These are phyloP conservation scores for Neelides folsomi DNA, from an alignment of 2,888 invertebrate genomes.

Conservation along the genomic window DNA sequence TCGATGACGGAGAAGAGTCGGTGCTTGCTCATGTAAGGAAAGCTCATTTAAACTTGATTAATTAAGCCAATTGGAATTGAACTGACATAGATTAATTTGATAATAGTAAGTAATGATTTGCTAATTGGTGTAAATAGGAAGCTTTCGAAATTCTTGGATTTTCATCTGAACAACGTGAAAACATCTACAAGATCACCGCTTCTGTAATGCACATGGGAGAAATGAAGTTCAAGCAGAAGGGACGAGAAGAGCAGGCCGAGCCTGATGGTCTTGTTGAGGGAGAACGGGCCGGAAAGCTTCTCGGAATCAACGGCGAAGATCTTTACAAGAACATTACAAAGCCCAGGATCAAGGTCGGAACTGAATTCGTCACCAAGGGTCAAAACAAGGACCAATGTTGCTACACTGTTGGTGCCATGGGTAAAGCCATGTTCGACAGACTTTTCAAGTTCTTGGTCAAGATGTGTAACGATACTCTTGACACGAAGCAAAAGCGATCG, in stretches of 20 bases:
- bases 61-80: conserved; percentile 1
- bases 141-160: conserved; percentile 27
- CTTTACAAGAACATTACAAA: conserved; percentile 89
- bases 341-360: conserved; percentile 95
- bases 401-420: conserved; percentile 89
- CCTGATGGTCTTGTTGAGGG: conserved; percentile 88
- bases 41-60: not conserved
- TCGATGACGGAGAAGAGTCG: conserved; percentile 46
- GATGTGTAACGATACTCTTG: conserved; percentile 98
- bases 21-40: conserved; percentile 34
- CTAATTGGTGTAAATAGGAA: conserved; percentile 10
- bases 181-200: conserved; percentile 25
- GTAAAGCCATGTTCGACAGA: conserved; percentile 93
- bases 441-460: conserved; percentile 96
- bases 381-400: conserved; percentile 48
- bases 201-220: conserved; percentile 27
- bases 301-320: conserved; percentile 73
- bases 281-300: conserved; percentile 78
- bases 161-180: conserved; percentile 11
- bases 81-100: not conserved
- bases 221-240: conserved; percentile 73
- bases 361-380: not conserved
- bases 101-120: not conserved
- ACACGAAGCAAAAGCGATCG: conserved; percentile 95
- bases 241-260: conserved; percentile 99